Conservation (phyloP, 2,888 invertebrate species). For the Furcula furcula region DNA sequence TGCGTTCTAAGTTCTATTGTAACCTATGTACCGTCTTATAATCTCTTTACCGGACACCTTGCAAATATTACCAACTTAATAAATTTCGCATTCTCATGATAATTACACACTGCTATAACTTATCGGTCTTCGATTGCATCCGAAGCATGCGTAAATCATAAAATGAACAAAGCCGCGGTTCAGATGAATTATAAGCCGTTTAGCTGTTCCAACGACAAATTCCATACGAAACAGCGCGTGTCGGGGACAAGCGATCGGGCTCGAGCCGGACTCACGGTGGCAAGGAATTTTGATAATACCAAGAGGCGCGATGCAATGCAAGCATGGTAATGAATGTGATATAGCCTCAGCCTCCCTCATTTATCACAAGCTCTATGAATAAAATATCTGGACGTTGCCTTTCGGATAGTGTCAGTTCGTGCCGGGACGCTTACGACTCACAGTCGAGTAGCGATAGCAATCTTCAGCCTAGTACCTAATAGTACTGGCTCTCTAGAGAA, state of each 20-base stretch:
- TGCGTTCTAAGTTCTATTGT: too few relatives aligned
- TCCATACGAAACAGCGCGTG: constrained; percentile 58
- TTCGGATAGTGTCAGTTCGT: constrained; percentile 67
- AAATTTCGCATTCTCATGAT: constrained; percentile 31
- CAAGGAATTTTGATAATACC: constrained; percentile 77
- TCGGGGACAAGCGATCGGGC: constrained; percentile 52
- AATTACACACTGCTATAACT: constrained; percentile 44
- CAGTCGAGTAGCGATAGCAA: constrained; percentile 54
- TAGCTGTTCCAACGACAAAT: constrained; percentile 66
- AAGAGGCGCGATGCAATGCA: constrained; percentile 65
- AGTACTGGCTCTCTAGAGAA: constrained; percentile 61
- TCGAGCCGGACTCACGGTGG: constrained; percentile 55
- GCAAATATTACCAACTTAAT: constrained; percentile 9
- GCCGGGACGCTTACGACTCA: constrained; percentile 63
- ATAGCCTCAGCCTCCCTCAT: constrained; percentile 67
- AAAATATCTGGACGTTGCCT: constrained; percentile 73
- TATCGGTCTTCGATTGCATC: constrained; percentile 35
- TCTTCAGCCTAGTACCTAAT: constrained; percentile 56
- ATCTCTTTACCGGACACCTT: constrained; percentile 12
- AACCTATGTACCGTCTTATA: too few relatives aligned
- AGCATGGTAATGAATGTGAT: constrained; percentile 77
- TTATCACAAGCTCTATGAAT: constrained; percentile 77
- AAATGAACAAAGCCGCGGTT: constrained; percentile 55
- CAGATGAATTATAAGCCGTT: constrained; percentile 63
- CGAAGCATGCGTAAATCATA: constrained; percentile 46